phyloP scores from a whole-genome alignment of 2,797 vertebrate species.

The Sebastiscus tertius region DNA sequence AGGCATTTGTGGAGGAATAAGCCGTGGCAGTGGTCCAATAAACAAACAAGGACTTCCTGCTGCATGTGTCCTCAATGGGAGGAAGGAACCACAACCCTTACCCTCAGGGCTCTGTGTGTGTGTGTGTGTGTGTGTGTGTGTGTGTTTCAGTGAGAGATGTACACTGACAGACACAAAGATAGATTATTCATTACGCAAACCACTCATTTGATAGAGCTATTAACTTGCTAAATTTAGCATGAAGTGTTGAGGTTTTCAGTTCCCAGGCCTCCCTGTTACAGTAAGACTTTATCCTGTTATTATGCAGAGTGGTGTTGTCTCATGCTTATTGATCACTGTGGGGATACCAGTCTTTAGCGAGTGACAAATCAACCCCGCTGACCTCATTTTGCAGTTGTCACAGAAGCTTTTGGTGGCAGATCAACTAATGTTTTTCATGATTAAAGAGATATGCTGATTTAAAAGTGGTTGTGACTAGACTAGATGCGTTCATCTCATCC shows the following conservation, averaged over 20 bases:
- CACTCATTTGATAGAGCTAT: not conserved
- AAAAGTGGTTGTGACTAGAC: not conserved
- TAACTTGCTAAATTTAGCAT: not conserved
- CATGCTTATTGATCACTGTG: not conserved
- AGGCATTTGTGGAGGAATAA: slow-evolving; percentile 69
- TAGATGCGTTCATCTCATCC: not conserved
- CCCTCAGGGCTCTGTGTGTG: slow-evolving; percentile 20
- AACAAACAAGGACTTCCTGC: slow-evolving; percentile 80
- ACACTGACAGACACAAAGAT: slow-evolving; percentile 2
- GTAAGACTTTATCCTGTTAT: not conserved
- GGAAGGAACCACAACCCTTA: slow-evolving; percentile 66
- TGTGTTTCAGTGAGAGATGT: not conserved
- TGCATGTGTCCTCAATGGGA: slow-evolving; percentile 67
- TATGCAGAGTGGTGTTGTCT: not conserved
- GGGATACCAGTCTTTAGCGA: not conserved
- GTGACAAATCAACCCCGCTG: not conserved
- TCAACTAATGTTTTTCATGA: not conserved
- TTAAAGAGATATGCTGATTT: not conserved
- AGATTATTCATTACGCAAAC: slow-evolving; percentile 1
- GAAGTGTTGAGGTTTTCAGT: not conserved
- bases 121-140: not conserved
- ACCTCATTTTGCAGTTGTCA: not conserved
- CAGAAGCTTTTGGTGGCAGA: fast-evolving
- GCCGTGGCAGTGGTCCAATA: slow-evolving; percentile 63
- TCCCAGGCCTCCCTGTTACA: not conserved